Evolutionary conservation across 2,797 vertebrate species (phyloP).

Genomic region (Catostomus latipinnis): DNA sequence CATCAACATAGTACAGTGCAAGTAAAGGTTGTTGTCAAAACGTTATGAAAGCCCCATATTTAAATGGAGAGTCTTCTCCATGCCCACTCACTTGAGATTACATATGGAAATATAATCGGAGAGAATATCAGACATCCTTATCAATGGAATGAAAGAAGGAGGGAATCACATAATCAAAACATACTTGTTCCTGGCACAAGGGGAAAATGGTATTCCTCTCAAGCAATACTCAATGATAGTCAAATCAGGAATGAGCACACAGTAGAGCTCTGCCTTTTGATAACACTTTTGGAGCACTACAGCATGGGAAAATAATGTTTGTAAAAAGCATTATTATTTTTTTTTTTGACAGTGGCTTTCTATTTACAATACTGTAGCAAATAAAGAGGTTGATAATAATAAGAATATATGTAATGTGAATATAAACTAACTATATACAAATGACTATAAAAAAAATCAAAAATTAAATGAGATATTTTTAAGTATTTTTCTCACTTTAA

Average conservation of each 20-base stretch:
- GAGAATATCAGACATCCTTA: slow-evolving; percentile 16
- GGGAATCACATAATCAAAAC: slow-evolving; percentile 28
- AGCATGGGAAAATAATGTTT: not conserved
- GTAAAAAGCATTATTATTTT: too few species aligned
- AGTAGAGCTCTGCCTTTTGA: not conserved
- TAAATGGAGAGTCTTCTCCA: not conserved
- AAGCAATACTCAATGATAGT: not conserved
- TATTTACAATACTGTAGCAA: not conserved
- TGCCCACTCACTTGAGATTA: not conserved
- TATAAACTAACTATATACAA: too few species aligned
- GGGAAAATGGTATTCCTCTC: slow-evolving; percentile 28
- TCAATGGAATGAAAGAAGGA: slow-evolving; percentile 12
- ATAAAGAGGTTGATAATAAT: too few species aligned
- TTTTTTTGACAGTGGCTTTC: not conserved
- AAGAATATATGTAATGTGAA: too few species aligned
- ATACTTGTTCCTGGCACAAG: not conserved
- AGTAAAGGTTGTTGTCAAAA: not conserved
- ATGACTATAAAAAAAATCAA: too few species aligned
- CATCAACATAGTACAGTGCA: not conserved
- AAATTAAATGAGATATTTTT: too few species aligned
- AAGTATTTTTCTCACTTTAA: too few species aligned
- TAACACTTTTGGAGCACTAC: not conserved
- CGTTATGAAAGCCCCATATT: not conserved
- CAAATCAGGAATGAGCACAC: slow-evolving; percentile 25
- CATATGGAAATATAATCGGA: slow-evolving; percentile 21